A percentile compares a stretch with the other conserved stretches of the same genome.
phyloP scores from a whole-genome alignment of 2,888 invertebrate species.

The Ectemnius continuus region DNA sequence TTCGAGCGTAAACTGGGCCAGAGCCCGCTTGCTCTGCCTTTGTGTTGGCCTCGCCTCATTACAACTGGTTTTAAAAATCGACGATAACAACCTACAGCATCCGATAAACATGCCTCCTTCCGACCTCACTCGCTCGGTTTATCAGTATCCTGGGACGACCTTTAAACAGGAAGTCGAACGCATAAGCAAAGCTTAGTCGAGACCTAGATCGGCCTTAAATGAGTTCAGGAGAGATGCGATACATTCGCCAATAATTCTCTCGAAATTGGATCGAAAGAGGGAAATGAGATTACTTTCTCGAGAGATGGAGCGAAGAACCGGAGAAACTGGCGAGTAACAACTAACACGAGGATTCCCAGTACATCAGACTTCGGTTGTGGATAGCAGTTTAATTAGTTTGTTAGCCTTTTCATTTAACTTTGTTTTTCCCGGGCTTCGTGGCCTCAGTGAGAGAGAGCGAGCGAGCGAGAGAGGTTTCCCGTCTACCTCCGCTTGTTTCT shows the following conservation, averaged over 20 bases:
- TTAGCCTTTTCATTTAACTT: slow-evolving; percentile 50
- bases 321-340: background rate
- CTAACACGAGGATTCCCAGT: slow-evolving; percentile 22
- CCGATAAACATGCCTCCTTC: no score
- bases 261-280: no score
- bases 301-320: background rate
- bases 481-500: background rate
- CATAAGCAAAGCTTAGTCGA: no score
- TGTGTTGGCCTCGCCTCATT: slow-evolving; percentile 38
- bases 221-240: no score
- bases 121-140: no score
- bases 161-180: no score
- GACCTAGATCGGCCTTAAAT: no score
- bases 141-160: no score
- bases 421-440: slow-evolving; percentile 6
- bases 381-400: slow-evolving; percentile 59
- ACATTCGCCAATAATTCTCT: no score
- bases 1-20: slow-evolving; percentile 46
- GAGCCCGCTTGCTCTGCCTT: slow-evolving; percentile 29
- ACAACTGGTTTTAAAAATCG: slow-evolving; percentile 37
- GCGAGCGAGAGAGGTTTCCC: no score
- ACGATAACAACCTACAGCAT: slow-evolving; percentile 38
- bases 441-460: no score
- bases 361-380: slow-evolving; percentile 28
- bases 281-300: background rate